These are phyloP conservation scores for Sparidentex hasta DNA, from an alignment of 2,797 vertebrate genomes.

Conservation along the genomic window DNA sequence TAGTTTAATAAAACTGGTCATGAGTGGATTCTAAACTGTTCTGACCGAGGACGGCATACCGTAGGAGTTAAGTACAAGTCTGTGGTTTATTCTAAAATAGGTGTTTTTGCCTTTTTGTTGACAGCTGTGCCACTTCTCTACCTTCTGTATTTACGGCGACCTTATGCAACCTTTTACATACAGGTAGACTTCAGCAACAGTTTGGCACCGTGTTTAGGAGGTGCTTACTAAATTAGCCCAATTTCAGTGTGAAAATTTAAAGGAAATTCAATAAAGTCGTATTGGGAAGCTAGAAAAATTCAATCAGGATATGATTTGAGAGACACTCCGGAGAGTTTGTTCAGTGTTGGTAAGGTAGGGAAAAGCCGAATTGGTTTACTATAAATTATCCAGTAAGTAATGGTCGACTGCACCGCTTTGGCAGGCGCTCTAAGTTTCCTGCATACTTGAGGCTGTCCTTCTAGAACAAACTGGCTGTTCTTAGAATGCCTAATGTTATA, in stretches of 20 bases:
- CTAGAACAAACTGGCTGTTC: constrained; percentile 46
- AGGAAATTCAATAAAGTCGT: constrained; percentile 48
- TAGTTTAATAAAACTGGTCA: background rate
- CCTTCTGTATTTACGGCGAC: background rate
- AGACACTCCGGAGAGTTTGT: constrained; percentile 44
- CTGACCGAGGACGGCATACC: background rate
- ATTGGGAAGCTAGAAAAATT: constrained; percentile 34
- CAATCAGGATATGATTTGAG: constrained; percentile 50
- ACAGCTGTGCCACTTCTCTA: background rate
- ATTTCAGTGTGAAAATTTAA: constrained; percentile 36
- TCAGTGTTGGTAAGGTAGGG: constrained; percentile 32
- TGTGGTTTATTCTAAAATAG: background rate
- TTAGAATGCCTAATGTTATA: constrained; percentile 31
- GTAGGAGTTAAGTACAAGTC: background rate
- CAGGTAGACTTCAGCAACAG: background rate
- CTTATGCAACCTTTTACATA: background rate
- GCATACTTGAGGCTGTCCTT: constrained; percentile 56
- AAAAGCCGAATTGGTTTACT: constrained; percentile 64
- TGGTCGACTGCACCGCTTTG: constrained; percentile 57
- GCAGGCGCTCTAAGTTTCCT: constrained; percentile 63
- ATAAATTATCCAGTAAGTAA: constrained; percentile 62
- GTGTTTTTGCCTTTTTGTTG: background rate
- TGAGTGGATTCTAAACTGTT: background rate
- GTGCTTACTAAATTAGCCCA: constrained; percentile 23
- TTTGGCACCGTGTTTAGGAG: background rate